These are phyloP conservation scores for Drosophila pseudotakahashii DNA, from an alignment of 2,888 invertebrate genomes.

Conservation along the genomic window DNA sequence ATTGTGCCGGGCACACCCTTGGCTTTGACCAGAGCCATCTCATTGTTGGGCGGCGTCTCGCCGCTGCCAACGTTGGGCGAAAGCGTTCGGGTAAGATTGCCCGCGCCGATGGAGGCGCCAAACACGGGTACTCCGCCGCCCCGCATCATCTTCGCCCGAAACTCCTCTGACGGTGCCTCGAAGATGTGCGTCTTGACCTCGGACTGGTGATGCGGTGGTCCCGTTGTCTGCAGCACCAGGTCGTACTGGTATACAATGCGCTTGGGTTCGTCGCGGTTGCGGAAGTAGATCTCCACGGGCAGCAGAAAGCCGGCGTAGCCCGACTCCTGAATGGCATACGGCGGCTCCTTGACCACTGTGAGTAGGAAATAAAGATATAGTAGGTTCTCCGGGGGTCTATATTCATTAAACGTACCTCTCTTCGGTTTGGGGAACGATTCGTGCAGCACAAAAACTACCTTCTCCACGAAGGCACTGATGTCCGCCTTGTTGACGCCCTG, in stretches of 20 bases:
- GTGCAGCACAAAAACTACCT: conserved; percentile 95
- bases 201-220: conserved; percentile 89
- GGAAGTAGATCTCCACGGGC: conserved; percentile 94
- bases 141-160: conserved; percentile 92
- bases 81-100: conserved; percentile 54
- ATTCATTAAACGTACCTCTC: conserved; percentile 87
- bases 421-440: conserved; percentile 96
- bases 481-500: conserved; percentile 94
- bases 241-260: conserved; percentile 94
- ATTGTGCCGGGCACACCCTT: conserved; percentile 83
- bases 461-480: conserved; percentile 96
- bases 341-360: conserved; percentile 94
- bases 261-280: conserved; percentile 95
- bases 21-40: conserved; percentile 87
- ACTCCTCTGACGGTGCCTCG: conserved; percentile 94
- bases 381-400: too few relatives aligned
- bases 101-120: conserved; percentile 45
- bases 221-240: conserved; percentile 91
- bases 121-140: conserved; percentile 90
- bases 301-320: conserved; percentile 97
- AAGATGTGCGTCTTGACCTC: conserved; percentile 94
- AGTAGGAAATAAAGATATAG: too few relatives aligned
- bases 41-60: conserved; percentile 36
- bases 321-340: conserved; percentile 95
- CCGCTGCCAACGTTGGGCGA: conserved; percentile 59